phyloP scores from a whole-genome alignment of 2,113 vertebrate species.

The Podarcis raffonei region DNA sequence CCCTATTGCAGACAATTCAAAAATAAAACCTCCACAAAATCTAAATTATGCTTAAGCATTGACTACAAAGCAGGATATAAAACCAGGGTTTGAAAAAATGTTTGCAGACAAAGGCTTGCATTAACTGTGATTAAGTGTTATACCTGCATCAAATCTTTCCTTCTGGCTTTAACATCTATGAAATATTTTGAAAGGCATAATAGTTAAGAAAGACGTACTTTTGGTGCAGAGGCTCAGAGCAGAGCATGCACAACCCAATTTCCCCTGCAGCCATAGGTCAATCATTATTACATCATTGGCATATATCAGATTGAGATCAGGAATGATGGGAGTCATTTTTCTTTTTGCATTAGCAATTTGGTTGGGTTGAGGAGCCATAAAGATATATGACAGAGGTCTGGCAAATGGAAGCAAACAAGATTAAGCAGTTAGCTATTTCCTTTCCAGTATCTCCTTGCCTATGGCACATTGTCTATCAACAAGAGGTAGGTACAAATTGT shows the following conservation, averaged over 20 bases:
- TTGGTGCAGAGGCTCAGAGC: not conserved
- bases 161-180: not conserved
- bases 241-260: not conserved
- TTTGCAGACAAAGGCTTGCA: not conserved
- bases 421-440: constrained; percentile 74
- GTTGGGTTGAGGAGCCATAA: constrained; percentile 64
- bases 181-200: not conserved
- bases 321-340: constrained; percentile 62
- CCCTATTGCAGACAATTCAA: no score
- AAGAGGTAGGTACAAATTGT: constrained; percentile 65
- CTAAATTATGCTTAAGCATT: not conserved
- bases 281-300: constrained; percentile 8
- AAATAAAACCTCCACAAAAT: no score
- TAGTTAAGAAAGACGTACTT: not conserved
- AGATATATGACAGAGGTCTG: constrained; percentile 63
- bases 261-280: not conserved
- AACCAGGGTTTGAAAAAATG: not conserved
- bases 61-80: not conserved
- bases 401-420: constrained; percentile 67
- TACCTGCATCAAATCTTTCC: not conserved
- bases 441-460: constrained; percentile 60
- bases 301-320: constrained; percentile 36
- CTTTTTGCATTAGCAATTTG: constrained; percentile 68
- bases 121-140: not conserved
- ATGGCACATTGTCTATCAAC: constrained; percentile 62